Evolutionary conservation across 1,140 invertebrate species (phyloP), one percentile per base, ranked within the genome.

Genomic region (Zaprionus kolodkinae): DNA sequence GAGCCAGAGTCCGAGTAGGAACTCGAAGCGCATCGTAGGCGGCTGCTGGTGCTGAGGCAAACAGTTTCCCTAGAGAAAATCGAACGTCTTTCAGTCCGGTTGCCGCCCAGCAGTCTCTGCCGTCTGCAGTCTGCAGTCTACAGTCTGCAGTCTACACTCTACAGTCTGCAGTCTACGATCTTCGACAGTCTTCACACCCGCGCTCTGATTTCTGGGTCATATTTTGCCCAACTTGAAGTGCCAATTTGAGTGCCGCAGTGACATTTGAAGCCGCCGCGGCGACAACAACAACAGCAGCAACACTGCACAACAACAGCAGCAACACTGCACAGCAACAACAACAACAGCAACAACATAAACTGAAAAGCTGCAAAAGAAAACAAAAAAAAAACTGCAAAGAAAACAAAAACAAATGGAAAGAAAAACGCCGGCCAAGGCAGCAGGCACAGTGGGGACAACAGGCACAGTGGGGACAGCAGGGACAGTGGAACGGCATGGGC

Each of bases 241-340:
- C 83, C 76, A 79, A 87, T 72, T 86, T 87, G 75, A 79, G 59
- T 79, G 74, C 45, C 67, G 48, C 35, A 59, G 69, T 87, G 82
- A 82, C 76, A 86, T 87, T 86, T 86, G 83, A 86, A 87, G 83
- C 79, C 78, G 76, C 83, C 83, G 83, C 52, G 67, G 64, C n/a
- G 7, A 43, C 40, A 61, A 63, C 66, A 60, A 70, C 30, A 36
- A 40, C 13, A 25, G 9, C 38, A 40, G n/a, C 38, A 40, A n/a
- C 38, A 40, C 13, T 7, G 6, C 27, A 30, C n/a, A 7, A 43
- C 40, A 61, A 59, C 66, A 60, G 64, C 30, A 17, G 54, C 57
- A 68, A 56, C 13, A 30, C 27, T 30, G 21, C 21, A 21, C 27
- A 6, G 4, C 27, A 6, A 6, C 27, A 30, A 21, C 27, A 6